phyloP scores from a whole-genome alignment of 2,113 vertebrate genomes.

The Plecotus auritus region DNA sequence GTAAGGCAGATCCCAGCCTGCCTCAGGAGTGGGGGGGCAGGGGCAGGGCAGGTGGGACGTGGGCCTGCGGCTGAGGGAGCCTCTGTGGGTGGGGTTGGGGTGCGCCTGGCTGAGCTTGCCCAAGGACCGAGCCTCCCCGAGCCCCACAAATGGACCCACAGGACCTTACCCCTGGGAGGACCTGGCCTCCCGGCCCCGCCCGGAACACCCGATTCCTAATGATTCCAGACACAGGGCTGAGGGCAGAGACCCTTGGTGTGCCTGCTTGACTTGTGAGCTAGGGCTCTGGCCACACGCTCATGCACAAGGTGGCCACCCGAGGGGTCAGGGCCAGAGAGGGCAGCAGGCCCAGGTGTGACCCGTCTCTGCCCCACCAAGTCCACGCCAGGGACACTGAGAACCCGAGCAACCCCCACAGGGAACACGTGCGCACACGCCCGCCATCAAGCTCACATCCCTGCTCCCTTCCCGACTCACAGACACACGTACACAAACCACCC shows the following conservation, averaged over 20 bases:
- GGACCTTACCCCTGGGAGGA: not conserved
- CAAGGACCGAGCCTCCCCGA: too few relatives aligned
- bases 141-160: not conserved
- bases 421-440: not conserved
- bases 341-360: not conserved
- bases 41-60: not conserved
- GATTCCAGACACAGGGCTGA: conserved; percentile 62
- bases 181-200: not conserved
- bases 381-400: accelerated
- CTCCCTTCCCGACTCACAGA: not conserved
- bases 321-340: not conserved
- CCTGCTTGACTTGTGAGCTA: conserved; percentile 39
- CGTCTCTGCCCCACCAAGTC: accelerated
- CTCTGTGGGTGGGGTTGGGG: too few relatives aligned
- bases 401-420: not conserved
- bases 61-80: not conserved
- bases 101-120: too few relatives aligned
- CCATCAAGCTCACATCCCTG: not conserved
- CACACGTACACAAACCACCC: accelerated
- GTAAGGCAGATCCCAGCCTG: conserved; percentile 74
- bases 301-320: not conserved
- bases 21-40: not conserved
- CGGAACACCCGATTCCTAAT: not conserved
- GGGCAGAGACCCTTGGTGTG: conserved; percentile 10
- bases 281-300: conserved; percentile 12